Conservation (phyloP, 2,888 invertebrate genomes). For the Seira sanloemensis region DNA sequence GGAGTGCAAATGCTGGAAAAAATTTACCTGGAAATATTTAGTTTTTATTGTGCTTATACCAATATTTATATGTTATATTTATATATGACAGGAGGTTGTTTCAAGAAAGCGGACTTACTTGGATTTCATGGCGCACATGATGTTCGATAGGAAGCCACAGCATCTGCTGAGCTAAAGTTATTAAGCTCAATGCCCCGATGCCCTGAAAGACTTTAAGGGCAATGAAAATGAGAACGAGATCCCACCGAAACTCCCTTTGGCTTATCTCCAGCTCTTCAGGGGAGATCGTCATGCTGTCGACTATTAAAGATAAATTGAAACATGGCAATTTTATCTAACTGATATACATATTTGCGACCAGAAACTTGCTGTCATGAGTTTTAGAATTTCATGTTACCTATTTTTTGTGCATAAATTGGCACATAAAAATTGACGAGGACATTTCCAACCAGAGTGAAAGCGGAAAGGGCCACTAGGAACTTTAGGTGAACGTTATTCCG, state of each 20-base stretch:
- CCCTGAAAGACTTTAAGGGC: slow-evolving; percentile 78
- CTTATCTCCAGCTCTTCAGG: background rate
- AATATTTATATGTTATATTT: background rate
- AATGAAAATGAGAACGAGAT: slow-evolving; percentile 77
- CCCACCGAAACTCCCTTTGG: slow-evolving; percentile 76
- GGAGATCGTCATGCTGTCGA: slow-evolving; percentile 31
- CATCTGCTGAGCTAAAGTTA: slow-evolving; percentile 40
- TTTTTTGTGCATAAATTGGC: slow-evolving; percentile 78
- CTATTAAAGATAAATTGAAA: slow-evolving; percentile 13
- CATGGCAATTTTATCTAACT: slow-evolving; percentile 1
- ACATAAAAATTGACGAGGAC: slow-evolving; percentile 78
- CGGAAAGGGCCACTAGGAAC: slow-evolving; percentile 76
- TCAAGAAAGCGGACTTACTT: slow-evolving; percentile 71
- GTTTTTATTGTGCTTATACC: background rate
- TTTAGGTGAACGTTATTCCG: slow-evolving; percentile 76
- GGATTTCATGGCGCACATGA: slow-evolving; percentile 78
- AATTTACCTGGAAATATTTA: slow-evolving; percentile 74
- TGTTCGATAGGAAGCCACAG: slow-evolving; percentile 78
- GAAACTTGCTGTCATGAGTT: background rate
- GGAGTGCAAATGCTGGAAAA: slow-evolving; percentile 77
- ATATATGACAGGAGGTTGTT: background rate
- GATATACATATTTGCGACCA: too few species aligned
- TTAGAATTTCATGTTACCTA: slow-evolving; percentile 75
- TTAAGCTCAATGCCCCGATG: slow-evolving; percentile 76
- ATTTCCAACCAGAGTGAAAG: slow-evolving; percentile 76